phyloP scores from a whole-genome alignment of 1,140 invertebrate genomes.

The Apis mellifera region DNA sequence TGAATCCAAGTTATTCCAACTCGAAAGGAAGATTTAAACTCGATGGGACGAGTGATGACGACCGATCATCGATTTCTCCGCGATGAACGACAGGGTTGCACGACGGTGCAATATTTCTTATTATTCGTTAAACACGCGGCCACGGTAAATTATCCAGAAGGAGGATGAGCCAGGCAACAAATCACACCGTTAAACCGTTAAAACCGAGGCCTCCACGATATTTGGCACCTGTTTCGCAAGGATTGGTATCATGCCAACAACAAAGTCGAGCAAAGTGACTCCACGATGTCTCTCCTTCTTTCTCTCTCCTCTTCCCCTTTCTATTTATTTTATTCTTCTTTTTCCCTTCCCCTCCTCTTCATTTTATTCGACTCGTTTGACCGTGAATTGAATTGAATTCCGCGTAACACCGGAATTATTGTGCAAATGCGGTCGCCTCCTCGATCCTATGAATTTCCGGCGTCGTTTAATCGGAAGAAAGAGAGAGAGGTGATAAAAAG shows the following conservation, averaged over 20 bases:
- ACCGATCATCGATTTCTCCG: constrained; percentile 20
- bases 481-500: background rate
- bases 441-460: background rate
- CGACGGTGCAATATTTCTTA: constrained; percentile 2
- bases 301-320: background rate
- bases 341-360: background rate
- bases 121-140: background rate
- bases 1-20: background rate
- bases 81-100: background rate
- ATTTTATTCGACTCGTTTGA: background rate
- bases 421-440: background rate
- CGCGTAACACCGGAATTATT: constrained; percentile 2
- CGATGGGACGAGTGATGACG: background rate
- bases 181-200: background rate
- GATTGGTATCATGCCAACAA: constrained; percentile 27
- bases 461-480: background rate
- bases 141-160: background rate
- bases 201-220: background rate
- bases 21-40: background rate
- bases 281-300: background rate
- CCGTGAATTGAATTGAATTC: background rate
- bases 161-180: constrained; percentile 1
- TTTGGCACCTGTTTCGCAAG: constrained; percentile 31
- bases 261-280: background rate
- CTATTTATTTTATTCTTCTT: background rate